phyloP scores from a whole-genome alignment of 2,888 invertebrate genomes.

The Chloroclystis v-ata region DNA sequence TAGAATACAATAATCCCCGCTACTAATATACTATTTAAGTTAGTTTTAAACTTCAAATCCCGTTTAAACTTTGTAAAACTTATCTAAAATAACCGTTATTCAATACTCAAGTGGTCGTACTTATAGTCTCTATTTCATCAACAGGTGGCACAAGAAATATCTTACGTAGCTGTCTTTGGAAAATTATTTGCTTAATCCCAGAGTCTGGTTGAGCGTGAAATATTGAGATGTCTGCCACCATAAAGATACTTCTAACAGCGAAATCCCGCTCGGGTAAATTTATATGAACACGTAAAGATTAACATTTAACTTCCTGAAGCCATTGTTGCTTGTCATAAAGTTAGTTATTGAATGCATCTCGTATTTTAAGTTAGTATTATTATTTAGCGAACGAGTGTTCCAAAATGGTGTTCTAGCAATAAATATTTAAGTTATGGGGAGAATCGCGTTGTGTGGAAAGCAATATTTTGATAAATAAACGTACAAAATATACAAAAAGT shows the following conservation, averaged over 20 bases:
- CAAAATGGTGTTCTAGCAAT: no score
- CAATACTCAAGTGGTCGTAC: background rate
- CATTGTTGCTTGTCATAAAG: slow-evolving; percentile 18
- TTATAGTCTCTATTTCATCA: background rate
- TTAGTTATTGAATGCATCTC: slow-evolving; percentile 16
- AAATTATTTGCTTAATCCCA: slow-evolving; percentile 20
- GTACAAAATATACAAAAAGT: no score
- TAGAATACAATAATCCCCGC: no score
- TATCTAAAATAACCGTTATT: background rate
- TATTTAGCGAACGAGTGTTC: background rate
- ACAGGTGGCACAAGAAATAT: slow-evolving; percentile 1
- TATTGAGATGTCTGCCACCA: slow-evolving; percentile 20
- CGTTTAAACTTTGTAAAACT: no score
- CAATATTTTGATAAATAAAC: no score
- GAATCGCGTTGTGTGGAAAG: no score
- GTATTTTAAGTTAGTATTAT: slow-evolving; percentile 1
- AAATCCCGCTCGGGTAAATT: slow-evolving; percentile 23
- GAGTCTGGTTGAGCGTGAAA: slow-evolving; percentile 17
- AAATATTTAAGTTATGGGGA: no score
- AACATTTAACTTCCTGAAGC: slow-evolving; percentile 27
- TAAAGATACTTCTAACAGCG: slow-evolving; percentile 28
- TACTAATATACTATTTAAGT: no score
- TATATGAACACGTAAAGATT: slow-evolving; percentile 27
- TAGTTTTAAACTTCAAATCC: no score
- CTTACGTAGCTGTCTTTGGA: background rate